Base-by-base conservation (phyloP, 2,888 invertebrate species). In the Ceriagrion tenellum region DNA sequence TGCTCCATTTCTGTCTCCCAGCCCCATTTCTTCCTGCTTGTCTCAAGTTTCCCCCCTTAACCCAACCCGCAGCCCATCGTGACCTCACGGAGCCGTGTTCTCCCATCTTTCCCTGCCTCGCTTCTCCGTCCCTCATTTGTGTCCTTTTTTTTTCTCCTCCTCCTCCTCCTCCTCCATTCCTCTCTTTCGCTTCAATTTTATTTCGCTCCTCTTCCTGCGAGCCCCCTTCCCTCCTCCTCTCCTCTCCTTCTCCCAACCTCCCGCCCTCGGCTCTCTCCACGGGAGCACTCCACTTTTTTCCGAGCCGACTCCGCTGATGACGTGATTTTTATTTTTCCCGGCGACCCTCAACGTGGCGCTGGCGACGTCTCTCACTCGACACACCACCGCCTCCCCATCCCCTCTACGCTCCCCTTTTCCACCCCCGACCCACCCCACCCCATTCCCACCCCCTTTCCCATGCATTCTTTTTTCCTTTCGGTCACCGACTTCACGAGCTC, bases 401-500 rank as follows among this genome's bases (percentile, higher is more conserved):
- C 26, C 63, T 63, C 23, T 89, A 6, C 89, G 1, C 88, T 20
- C 26, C 20, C 47, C 16, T 12, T 13, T 23, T 20, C 88, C 40
- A 47, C 18, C 88, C 40, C 40, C 40, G n/a, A n/a, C n/a, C 8
- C 8, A 47, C 47, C 47, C 81, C 47, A 8, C 88, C 20, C 47
- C 16, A n/a, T 13, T 23, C 18, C 88, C 40, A 47, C 18, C 88
- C 40, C 40, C 40, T 4, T 23, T 30, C 47, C 35, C 20, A 2
- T 59, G 16, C 59, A 2, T 8, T 23, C 93, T 40, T 47, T 69
- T 69, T 69, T 56, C 93, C 93, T 47, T 56, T 56, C 55, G 63
- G 35, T 69, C 93, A 81, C 81, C 81, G 81, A 81, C 81, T 81
- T 81, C 81, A 35, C 81, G 81, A n/a, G 69, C 69, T 69, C 69